These are phyloP conservation scores for Sebastes baramenuke DNA, from an alignment of 2,797 vertebrate species.

Conservation along the genomic window DNA sequence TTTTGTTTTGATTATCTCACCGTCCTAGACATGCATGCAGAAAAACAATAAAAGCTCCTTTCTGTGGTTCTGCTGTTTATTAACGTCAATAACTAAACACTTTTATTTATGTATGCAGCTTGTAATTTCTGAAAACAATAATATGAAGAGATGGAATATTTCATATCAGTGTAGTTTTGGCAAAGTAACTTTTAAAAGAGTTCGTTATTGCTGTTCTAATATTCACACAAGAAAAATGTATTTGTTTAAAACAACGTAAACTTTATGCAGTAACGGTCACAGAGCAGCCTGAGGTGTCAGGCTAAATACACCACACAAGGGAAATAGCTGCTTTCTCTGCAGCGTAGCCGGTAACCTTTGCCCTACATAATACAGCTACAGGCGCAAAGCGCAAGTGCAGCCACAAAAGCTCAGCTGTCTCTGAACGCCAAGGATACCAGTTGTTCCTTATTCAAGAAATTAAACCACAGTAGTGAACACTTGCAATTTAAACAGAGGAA, in stretches of 20 bases:
- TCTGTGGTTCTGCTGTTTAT: not conserved
- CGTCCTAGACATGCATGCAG: not conserved
- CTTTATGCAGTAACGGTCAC: not conserved
- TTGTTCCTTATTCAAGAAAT: not conserved
- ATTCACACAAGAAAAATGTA: not conserved
- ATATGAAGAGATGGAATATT: not conserved
- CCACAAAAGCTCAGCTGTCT: constrained; percentile 24
- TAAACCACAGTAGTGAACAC: not conserved
- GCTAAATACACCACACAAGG: constrained; percentile 54
- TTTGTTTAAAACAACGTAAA: not conserved
- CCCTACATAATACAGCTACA: constrained; percentile 74
- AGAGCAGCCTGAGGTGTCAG: constrained; percentile 17
- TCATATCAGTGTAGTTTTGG: not conserved
- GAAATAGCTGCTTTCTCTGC: constrained; percentile 55
- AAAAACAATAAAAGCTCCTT: not conserved
- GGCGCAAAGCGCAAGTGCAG: constrained; percentile 16
- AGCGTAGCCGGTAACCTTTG: constrained; percentile 78
- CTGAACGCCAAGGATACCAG: not conserved
- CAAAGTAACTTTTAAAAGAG: not conserved
- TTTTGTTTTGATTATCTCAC: not conserved
- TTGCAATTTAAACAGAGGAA: not conserved
- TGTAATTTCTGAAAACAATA: not conserved
- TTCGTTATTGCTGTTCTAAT: not conserved
- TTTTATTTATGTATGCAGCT: not conserved
- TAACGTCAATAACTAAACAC: not conserved